Conservation (phyloP, 2,113 vertebrate species). For the Silurus glanis region DNA sequence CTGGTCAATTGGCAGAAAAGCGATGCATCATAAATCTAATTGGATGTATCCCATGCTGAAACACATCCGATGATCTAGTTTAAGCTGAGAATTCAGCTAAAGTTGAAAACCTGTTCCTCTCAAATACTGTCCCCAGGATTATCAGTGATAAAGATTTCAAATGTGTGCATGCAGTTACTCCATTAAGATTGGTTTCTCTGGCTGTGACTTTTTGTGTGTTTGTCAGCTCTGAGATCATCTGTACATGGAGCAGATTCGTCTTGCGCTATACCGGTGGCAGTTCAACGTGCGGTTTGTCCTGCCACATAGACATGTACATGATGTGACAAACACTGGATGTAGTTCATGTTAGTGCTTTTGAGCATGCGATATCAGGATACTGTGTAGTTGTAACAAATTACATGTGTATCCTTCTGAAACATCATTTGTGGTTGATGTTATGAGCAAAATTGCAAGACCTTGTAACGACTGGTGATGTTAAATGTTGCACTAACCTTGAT, state of each 20-base stretch:
- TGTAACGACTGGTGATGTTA: neutral
- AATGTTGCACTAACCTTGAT: neutral
- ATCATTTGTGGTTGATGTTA: neutral
- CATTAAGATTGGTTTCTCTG: constrained; percentile 17
- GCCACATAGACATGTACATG: constrained; percentile 51
- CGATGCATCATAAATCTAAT: constrained; percentile 46
- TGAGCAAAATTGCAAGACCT: neutral
- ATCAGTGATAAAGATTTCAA: neutral
- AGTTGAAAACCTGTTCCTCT: constrained; percentile 8
- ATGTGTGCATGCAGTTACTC: constrained; percentile 23
- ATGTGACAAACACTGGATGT: constrained; percentile 61
- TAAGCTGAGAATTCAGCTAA: constrained; percentile 35
- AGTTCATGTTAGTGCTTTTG: constrained; percentile 47
- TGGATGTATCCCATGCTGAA: constrained; percentile 57
- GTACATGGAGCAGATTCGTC: constrained; percentile 33
- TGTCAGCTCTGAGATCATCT: constrained; percentile 17
- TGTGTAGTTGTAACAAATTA: neutral
- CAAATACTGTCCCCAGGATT: neutral
- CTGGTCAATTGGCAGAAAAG: constrained; percentile 38
- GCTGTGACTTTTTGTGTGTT: constrained; percentile 33
- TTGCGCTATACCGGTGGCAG: constrained; percentile 3
- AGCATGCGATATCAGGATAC: constrained; percentile 51
- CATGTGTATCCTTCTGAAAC: neutral
- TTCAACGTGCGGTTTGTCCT: constrained; percentile 51
- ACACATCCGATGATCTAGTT: constrained; percentile 39